Evolutionary conservation across 2,888 invertebrate genomes (phyloP).

Genomic region (Heliconius charithonia): DNA sequence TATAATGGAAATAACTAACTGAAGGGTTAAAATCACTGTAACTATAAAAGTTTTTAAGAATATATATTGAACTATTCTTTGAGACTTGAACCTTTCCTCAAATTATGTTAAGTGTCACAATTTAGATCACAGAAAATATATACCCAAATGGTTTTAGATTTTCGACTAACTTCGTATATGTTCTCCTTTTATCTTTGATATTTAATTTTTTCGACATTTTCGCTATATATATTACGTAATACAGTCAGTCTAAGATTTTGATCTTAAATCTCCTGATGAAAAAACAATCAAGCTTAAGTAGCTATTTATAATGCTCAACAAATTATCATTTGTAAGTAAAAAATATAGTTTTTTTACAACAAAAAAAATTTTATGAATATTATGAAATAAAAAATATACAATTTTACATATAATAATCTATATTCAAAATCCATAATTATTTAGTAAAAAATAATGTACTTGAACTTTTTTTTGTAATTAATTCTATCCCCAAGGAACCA

Average conservation of each 20-base stretch:
- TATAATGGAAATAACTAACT: neutral
- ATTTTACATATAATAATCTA: neutral
- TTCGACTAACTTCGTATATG: conserved; percentile 22
- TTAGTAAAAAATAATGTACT: too few species aligned
- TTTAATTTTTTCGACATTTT: neutral
- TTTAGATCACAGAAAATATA: too few species aligned
- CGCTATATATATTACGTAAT: neutral
- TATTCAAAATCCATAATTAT: neutral
- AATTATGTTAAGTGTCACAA: conserved; percentile 19
- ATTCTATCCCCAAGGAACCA: too few species aligned
- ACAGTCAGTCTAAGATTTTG: neutral
- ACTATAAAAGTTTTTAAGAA: neutral
- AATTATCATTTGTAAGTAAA: neutral
- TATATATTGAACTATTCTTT: conserved; percentile 4
- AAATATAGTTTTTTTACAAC: neutral
- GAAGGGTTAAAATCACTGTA: neutral
- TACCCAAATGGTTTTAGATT: neutral
- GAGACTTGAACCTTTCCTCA: conserved; percentile 6
- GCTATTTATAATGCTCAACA: neutral
- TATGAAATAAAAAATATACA: too few species aligned
- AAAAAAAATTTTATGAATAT: neutral
- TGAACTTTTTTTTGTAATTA: too few species aligned
- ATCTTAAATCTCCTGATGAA: neutral
- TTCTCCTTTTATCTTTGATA: conserved; percentile 18
- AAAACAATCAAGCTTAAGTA: neutral